Base-by-base conservation (phyloP, 1,140 invertebrate species). In the Melipona quadrifasciata region DNA sequence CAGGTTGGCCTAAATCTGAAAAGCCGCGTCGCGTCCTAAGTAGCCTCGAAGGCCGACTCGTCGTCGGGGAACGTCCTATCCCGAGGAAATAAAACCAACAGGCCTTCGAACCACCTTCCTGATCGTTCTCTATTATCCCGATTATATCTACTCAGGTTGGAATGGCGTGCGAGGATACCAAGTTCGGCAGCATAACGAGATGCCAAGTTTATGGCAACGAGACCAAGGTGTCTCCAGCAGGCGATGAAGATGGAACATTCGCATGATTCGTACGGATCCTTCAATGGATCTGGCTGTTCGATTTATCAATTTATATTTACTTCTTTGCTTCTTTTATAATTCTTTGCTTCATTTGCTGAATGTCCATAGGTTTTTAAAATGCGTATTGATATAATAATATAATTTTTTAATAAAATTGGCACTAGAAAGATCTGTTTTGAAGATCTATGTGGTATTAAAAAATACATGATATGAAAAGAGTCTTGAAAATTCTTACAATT, bases 81-180 rank as follows among this genome's bases (percentile, higher is more conserved):
- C 58, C 27, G 57, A 61, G 27, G 16, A 77, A 77, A 61, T 76
- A 61, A 51, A 64, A 64, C 58, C 27, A 53, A n/a, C 24, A 57
- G 27, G 27, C 51, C 47, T 74, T 74, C 72, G 39, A 74, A 31
- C 39, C 39, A 47, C 68, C 68, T 70, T 70, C 17, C 76, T 2
- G 67, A 65, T 51, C 55, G 12, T 71, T 80, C 78, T 71, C 67
- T 71, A 70, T 80, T 80, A 80, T 80, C 67, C 55, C 51, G 31
- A 70, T 71, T 71, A 80, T 31, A 80, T 71, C 78, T n/a, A 16
- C n/a, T 47, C 72, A 24, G 34, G 27, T 21, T 1, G 27, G 31
- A 4, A 47, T 70, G 12, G 65, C 65, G 65, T n/a, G 67, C 24
- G 57, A 58, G 16, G 31, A 55, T n/a, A 27, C 31, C 8, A 5